Evolutionary conservation across 2,888 invertebrate genomes (phyloP).

Genomic region (Zelleria hepariella): DNA sequence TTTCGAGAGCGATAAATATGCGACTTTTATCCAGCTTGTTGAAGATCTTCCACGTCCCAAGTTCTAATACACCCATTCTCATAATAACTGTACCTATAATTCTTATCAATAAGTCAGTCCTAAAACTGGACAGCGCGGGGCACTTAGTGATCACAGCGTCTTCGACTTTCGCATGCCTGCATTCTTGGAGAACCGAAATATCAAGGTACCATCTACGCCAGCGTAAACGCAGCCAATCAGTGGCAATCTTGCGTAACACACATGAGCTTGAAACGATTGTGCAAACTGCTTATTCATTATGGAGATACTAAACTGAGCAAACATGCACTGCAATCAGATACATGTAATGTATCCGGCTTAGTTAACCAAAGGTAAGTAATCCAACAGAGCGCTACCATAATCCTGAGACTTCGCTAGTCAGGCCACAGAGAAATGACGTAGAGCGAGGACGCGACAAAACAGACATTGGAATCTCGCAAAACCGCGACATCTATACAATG

Average conservation of each 20-base stretch:
- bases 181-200: not conserved
- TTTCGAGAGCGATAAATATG: constrained; percentile 4
- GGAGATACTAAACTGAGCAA: not conserved
- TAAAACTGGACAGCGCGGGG: constrained; percentile 24
- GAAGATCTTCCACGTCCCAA: not conserved
- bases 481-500: too few species aligned
- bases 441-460: too few species aligned
- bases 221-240: not conserved
- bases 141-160: not conserved
- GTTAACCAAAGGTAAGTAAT: too few species aligned
- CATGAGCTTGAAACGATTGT: not conserved
- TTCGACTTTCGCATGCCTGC: not conserved
- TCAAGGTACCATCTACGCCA: not conserved
- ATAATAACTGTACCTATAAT: constrained; percentile 26
- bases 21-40: not conserved
- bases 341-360: too few species aligned
- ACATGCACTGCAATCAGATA: not conserved
- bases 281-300: not conserved
- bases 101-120: constrained; percentile 40
- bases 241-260: not conserved
- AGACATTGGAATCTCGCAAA: too few species aligned
- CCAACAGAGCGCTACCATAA: too few species aligned
- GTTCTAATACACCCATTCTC: constrained; percentile 23
- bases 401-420: too few species aligned
- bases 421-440: too few species aligned